Conservation (phyloP, 2,888 invertebrate genomes). For the Agriopis aurantiaria region DNA sequence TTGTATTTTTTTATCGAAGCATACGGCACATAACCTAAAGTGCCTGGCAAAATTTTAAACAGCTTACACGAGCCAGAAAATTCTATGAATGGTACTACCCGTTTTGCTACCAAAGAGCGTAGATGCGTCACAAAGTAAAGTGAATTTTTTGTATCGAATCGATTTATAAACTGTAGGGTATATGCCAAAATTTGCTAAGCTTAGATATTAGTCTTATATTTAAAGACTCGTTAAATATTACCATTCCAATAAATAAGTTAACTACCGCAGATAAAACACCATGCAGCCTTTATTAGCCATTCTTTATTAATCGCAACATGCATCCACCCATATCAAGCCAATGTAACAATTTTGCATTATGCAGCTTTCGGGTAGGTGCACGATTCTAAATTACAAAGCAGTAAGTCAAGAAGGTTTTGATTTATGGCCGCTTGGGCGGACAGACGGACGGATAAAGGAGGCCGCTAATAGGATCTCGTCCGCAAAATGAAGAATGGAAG, state of each 20-base stretch:
- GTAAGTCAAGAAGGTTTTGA: constrained; percentile 49
- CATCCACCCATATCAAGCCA: constrained; percentile 16
- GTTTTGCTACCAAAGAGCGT: too few species aligned
- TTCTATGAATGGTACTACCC: too few species aligned
- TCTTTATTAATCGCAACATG: constrained; percentile 12
- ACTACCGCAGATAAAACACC: background rate
- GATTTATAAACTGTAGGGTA: too few species aligned
- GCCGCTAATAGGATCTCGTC: constrained; percentile 48
- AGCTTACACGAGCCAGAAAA: too few species aligned
- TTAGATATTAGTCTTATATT: too few species aligned
- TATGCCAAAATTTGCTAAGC: too few species aligned
- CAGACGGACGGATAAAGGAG: constrained; percentile 45
- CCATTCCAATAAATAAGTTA: background rate
- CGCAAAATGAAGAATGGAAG: constrained; percentile 43
- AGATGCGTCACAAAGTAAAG: too few species aligned
- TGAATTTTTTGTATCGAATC: too few species aligned
- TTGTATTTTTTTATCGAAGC: too few species aligned
- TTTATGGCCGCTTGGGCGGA: constrained; percentile 46
- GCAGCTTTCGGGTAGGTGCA: constrained; percentile 43
- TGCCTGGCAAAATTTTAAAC: background rate
- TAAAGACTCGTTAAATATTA: too few species aligned
- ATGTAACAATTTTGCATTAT: constrained; percentile 38
- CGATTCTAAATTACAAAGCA: constrained; percentile 48
- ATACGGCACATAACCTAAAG: background rate
- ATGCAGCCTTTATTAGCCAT: constrained; percentile 17